These are phyloP conservation scores for Coptodon bakossiorum DNA, from an alignment of 2,113 vertebrate genomes.

Conservation along the genomic window DNA sequence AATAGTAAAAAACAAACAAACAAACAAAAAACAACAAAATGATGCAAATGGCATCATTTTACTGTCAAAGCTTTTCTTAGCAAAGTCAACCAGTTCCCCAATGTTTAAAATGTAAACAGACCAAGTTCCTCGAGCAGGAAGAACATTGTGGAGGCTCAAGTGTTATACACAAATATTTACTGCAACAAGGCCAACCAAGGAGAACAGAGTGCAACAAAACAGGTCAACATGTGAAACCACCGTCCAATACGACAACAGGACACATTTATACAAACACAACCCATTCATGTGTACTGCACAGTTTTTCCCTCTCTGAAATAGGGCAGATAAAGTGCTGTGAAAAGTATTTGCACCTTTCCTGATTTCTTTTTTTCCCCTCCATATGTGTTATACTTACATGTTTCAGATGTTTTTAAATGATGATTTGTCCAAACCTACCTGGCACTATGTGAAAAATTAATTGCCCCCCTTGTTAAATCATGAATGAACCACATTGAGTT, in stretches of 20 bases:
- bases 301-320: background rate
- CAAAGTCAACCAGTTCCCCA: background rate
- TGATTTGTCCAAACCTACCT: background rate
- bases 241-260: background rate
- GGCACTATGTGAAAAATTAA: background rate
- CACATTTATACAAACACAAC: background rate
- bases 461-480: background rate
- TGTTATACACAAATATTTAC: background rate
- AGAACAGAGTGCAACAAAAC: background rate
- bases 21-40: rapidly evolving
- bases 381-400: background rate
- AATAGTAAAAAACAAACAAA: background rate
- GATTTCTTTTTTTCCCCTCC: background rate
- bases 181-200: background rate
- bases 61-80: background rate
- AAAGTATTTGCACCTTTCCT: background rate
- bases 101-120: background rate
- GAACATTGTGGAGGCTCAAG: background rate
- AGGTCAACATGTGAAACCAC: background rate
- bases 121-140: background rate
- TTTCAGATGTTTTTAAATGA: background rate
- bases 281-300: background rate
- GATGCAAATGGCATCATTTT: background rate
- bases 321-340: background rate
- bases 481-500: background rate